Conservation (phyloP, 1,140 invertebrate species). For the Micrasema longulum region DNA sequence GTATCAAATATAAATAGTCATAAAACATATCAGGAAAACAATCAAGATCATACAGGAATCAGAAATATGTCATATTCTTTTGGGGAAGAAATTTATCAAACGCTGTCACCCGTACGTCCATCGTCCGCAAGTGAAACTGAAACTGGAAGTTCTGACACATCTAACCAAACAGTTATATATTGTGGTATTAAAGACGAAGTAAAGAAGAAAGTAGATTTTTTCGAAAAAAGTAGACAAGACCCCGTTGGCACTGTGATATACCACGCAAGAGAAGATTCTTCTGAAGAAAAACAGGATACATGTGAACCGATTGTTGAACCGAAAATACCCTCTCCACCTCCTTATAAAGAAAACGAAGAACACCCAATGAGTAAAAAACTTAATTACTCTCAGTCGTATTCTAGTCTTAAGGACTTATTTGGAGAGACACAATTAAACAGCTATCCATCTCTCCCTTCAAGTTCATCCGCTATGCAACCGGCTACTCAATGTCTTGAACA, state of each 20-base stretch:
- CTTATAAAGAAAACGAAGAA: conserved; percentile 55
- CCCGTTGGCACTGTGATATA: conserved; percentile 66
- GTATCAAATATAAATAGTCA: background rate
- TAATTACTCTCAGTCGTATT: conserved; percentile 75
- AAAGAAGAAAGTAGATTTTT: conserved; percentile 82
- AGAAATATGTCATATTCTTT: background rate
- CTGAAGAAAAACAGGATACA: conserved; percentile 62
- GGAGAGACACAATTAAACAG: conserved; percentile 74
- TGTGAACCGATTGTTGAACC: conserved; percentile 51
- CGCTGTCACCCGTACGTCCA: conserved; percentile 51
- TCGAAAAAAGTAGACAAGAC: conserved; percentile 73
- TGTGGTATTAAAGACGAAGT: conserved; percentile 71
- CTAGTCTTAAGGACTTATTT: conserved; percentile 82
- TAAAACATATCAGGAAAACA: background rate
- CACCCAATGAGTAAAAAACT: conserved; percentile 53
- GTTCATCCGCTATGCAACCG: conserved; percentile 58
- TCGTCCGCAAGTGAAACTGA: conserved; percentile 73
- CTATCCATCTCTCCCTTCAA: conserved; percentile 62
- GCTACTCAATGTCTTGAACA: background rate
- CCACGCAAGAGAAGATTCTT: conserved; percentile 68
- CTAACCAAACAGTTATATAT: conserved; percentile 74
- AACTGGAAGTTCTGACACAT: conserved; percentile 78
- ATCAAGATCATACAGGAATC: background rate
- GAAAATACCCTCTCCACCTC: conserved; percentile 41
- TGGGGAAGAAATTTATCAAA: conserved; percentile 30